Evolutionary conservation across 2,113 vertebrate genomes (phyloP), one percentile per base, ranked within the genome.

Genomic region (Thinocorus orbignyianus): DNA sequence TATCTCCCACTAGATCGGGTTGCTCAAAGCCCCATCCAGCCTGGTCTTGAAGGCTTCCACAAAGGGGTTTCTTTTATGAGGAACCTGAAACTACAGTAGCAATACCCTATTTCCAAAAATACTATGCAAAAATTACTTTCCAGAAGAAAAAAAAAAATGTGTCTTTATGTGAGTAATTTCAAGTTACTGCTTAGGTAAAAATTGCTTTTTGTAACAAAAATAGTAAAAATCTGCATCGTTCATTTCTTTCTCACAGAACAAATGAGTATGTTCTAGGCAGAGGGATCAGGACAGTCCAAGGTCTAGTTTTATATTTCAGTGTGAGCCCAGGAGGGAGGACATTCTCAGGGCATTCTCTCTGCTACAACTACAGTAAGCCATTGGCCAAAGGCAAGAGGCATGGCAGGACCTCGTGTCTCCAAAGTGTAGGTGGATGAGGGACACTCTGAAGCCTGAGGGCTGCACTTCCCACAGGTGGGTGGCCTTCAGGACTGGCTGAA

Each of bases 181-280:
- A n/a, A 54, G 39, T 44, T 30, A 10, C 4, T 33, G 39, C 14
- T 42, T 42, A 13, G 69, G 30, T 1, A 68, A 68, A 84, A 70
- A 26, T 4, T 22, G 35, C 22, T 28, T 73, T 81, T 79, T 33
- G 7, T n/a, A 26, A 42, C 9, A 70, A 62, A 70, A 86, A 8
- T 10, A 4, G 0, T 4, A 17, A 48, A 51, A 11, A 4, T 10
- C 4, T 9, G 2, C n/a, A 7, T 4, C 54, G 6, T 65, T 62
- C 33, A 60, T 60, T 49, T 66, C 13, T 51, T 74, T 84, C 52
- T 87, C 28, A 51, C 7, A 77, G 66, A 84, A 11, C 11, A 65
- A 65, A 8, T 4, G 4, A 54, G 3, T 31, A 17, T 68, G 20
- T 13, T 51, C 49, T 46, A 66, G 28, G 8, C 37, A 78, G 35